Base-by-base conservation (phyloP, 2,888 invertebrate genomes). In the Cerastis leucographa region DNA sequence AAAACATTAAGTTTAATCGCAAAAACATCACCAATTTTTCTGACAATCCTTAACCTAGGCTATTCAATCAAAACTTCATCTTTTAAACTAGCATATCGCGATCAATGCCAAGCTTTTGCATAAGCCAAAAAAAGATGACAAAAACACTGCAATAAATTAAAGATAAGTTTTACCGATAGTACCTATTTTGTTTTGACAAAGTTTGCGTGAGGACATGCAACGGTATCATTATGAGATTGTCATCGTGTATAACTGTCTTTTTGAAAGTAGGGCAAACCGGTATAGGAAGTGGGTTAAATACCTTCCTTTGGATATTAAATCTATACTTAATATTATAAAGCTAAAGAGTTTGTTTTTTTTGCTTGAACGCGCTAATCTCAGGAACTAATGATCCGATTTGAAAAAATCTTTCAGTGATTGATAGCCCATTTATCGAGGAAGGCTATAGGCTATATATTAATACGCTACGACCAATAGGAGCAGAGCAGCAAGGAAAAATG, bases 161-260 rank as follows among this genome's bases (percentile, higher is more conserved):
- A n/a, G 8, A 19, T 59, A 59, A 70, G 54, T 14, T 69, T 76
- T 25, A 56, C 40, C 8, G n/a, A 65, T 59, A 35, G 65, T 74
- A 35, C 35, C 35, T 35, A 56, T 65, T 54, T 71, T 14, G 44
- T 68, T 77, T 74, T 78, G 46, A 51, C 64, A 65, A 65, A 49
- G 42, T 35, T 83, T 40, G 74, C 84, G 74, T 84, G 83, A 5
- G 0, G 35, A 59, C 83, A 86, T 84, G 83, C 83, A 44, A 86
- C 4, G 14, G 17, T 0, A n/a, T 49, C 72, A 25, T 84, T 86
- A 81, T 14, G 12, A 56, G 11, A 69, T 78, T 74, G 65, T 78
- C 80, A 72, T 62, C 56, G 5, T 22, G 65, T 14, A 17, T 19
- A 42, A 54, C n/a, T 42, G 68, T 62, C 14, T 71, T 82, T 76